Conservation (phyloP, 2,113 vertebrate genomes). For the Scolopax mira region DNA sequence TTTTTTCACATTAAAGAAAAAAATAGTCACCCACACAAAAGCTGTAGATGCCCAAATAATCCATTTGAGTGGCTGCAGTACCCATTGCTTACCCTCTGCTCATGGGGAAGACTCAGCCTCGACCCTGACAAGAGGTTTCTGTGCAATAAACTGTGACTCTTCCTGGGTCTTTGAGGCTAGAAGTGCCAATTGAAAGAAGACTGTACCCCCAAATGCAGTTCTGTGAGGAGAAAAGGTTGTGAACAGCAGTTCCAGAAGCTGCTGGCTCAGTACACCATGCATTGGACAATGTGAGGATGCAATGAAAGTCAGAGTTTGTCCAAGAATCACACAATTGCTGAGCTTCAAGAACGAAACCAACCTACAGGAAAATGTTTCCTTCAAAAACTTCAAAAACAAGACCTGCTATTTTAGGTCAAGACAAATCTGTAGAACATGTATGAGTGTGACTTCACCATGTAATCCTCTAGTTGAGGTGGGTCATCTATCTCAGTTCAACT, state of each 20-base stretch:
- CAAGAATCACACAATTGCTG: background rate
- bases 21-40: background rate
- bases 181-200: background rate
- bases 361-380: background rate
- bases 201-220: background rate
- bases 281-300: background rate
- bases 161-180: background rate
- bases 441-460: background rate
- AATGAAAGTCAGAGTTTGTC: background rate
- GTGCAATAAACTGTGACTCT: background rate
- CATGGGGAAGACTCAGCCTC: background rate
- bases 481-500: background rate
- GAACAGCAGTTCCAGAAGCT: background rate
- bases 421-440: background rate
- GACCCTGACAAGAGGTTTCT: background rate
- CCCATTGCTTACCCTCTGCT: background rate
- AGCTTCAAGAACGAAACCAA: background rate
- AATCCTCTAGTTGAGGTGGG: background rate
- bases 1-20: background rate
- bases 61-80: background rate
- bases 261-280: background rate
- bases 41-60: background rate
- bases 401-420: background rate
- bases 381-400: background rate
- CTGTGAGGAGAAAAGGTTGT: background rate